Percentiles rank a stretch among this genome's conserved stretches.
Conservation (phyloP, 2,113 vertebrate species). For the Urocynchramus pylzowi region DNA sequence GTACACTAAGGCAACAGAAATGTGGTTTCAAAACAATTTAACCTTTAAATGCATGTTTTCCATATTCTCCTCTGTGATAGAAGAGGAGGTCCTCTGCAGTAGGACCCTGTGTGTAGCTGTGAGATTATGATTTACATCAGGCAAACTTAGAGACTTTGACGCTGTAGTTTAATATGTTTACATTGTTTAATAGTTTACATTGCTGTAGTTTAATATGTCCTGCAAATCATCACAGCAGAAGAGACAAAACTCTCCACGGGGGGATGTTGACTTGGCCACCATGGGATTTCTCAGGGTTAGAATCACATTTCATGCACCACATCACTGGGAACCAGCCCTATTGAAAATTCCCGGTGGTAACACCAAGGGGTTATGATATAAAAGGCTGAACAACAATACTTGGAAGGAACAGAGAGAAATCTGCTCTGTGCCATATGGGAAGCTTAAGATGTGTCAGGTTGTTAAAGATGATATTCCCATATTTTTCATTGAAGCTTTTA, state of each 20-base stretch:
- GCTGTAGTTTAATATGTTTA: neutral
- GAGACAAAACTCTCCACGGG: neutral
- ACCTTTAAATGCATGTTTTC: neutral
- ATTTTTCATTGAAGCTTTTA: neutral
- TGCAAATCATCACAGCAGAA: neutral
- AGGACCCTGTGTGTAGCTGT: neutral
- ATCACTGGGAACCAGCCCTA: neutral
- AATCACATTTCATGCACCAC: neutral
- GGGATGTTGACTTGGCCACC: neutral
- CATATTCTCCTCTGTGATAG: neutral
- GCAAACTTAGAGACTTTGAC: neutral
- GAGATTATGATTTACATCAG: neutral
- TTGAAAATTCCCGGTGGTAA: neutral
- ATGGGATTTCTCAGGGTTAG: neutral
- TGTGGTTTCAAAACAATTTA: neutral
- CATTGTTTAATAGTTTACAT: neutral
- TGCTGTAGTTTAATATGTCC: neutral
- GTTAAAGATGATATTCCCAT: neutral
- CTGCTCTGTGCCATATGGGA: neutral
- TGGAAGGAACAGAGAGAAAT: neutral
- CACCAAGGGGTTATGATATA: neutral
- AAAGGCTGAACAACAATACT: neutral
- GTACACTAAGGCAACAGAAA: neutral
- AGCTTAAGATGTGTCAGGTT: neutral
- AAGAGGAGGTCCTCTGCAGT: neutral